Base-by-base conservation (phyloP, 2,888 invertebrate genomes). In the Cerastis rubricosa region DNA sequence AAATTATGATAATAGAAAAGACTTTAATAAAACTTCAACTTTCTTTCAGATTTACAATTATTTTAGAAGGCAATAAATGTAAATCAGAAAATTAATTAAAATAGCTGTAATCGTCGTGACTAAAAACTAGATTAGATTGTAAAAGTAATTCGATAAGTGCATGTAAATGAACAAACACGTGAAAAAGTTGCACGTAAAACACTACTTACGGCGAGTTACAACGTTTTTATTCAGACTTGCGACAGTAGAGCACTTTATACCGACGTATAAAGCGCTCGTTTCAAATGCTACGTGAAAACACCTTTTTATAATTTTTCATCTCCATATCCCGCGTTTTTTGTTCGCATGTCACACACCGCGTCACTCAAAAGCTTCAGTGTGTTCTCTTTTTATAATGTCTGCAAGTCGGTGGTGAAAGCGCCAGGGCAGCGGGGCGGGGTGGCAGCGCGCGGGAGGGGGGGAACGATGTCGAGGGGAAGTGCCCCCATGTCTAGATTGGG, bases 401-500 rank as follows among this genome's bases (percentile, higher is more conserved):
- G 94, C 95, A 96, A 95, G 93, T 93, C 88, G 91, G 90, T 91
- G 93, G 92, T 95, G 96, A 96, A 96, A 96, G 94, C 95, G 91
- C 85, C 92, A 91, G 95, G 94, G 92, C 87, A 91, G 91, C 89
- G 86, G 89, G 88, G 86, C 85, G 79, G 85, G 84, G 85, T 84
- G 83, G 87, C 76, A 89, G 85, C 86, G 90, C 85, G 89, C 25
- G 4, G 85, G 85, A 19, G 89, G 83, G 71, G 43, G 79, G 65
- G 29, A 1, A 25, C 14, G 88, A 88, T 81, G 86, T 84, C 84
- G 91, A 92, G 95, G 96, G 95, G 95, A 94, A 94, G 92, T 95
- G 96, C 96, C 96, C 95, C 96, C 96, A 95, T 92, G 97, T 97
- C 97, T 97, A 97, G 97, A 97, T 97, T 97, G 97, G 97, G 97